Base-by-base conservation (phyloP, 92 coral and sea anemone species). In the Meandrina meandrites region DNA sequence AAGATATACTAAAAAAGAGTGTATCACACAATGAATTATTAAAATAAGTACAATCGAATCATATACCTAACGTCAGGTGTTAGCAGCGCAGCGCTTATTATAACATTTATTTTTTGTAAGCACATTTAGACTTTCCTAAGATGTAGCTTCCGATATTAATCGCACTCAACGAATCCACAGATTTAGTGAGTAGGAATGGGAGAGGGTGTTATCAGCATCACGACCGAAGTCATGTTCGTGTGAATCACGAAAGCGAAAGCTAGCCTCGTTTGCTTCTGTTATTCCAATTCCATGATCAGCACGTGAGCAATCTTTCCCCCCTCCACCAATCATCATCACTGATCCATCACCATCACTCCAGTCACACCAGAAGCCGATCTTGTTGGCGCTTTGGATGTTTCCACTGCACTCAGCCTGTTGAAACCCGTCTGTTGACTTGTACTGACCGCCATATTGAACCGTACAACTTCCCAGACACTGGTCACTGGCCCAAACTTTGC, bases 341-440 rank as follows among this genome's bases (percentile, higher is more conserved):
- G 68, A 60, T 60, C 68, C 68, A 60, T 60, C 68, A n/a, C n/a
- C n/a, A 22, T 0, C 0, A 5, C 0, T 14, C 68, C 13, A 22
- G 28, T 60, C 68, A 60, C 68, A 60, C 68, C 68, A 60, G 68
- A 60, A 60, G 68, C 68, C 68, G 68, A 60, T 60, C 12, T 60
- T 60, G 31, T 60, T 60, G 68, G 68, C 68, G 68, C 68, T 60
- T 60, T 60, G 68, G 31, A 60, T 60, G 68, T 24, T 60, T 24
- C 68, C 68, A 60, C 68, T 60, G 68, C 68, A 60, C 68, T 60
- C 68, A 60, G 68, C 68, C 68, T 60, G 68, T 60, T 60, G 68
- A 60, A 60, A 60, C 68, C 68, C 68, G 68, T 60, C 68, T 60
- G 68, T 60, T 60, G 68, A 60, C 68, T 60, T 60, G 68, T 60